These are phyloP conservation scores for Sphenopsis melanotis DNA, from an alignment of 2,797 vertebrate genomes.

Conservation along the genomic window DNA sequence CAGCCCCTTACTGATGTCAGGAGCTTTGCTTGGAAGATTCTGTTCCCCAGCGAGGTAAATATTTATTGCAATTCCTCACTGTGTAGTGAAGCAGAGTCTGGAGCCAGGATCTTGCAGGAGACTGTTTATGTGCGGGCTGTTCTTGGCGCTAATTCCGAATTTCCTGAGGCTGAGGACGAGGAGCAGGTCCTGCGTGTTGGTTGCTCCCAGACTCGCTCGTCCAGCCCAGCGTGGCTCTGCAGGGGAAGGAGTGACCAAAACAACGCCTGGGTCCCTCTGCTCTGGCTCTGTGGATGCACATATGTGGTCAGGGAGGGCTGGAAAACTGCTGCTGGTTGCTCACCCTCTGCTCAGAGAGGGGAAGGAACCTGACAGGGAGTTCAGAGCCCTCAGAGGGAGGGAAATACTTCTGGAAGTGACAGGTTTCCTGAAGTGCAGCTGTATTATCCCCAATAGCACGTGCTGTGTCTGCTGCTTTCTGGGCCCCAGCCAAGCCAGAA, in stretches of 20 bases:
- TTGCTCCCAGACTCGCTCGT: not conserved
- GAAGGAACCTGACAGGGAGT: not conserved
- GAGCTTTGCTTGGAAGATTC: slow-evolving; percentile 24
- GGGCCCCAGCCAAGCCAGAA: not conserved
- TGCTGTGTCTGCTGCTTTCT: not conserved
- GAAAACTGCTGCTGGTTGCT: not conserved
- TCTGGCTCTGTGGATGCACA: not conserved
- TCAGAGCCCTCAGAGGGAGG: not conserved
- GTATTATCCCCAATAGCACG: not conserved
- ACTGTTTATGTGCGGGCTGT: slow-evolving; percentile 46
- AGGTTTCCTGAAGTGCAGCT: not conserved
- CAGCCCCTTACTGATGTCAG: not conserved
- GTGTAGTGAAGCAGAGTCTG: not conserved
- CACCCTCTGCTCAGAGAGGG: fast-evolving
- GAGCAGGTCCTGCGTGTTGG: not conserved
- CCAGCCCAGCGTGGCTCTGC: not conserved
- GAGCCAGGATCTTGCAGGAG: slow-evolving; percentile 54
- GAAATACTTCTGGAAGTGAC: not conserved
- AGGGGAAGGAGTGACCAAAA: slow-evolving; percentile 3
- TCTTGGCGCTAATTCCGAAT: slow-evolving; percentile 47
- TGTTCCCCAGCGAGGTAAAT: slow-evolving; percentile 44
- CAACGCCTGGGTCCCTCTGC: not conserved
- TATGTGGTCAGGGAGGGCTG: not conserved
- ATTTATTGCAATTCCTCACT: slow-evolving; percentile 41
- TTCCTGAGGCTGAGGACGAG: slow-evolving; percentile 29